Base-by-base conservation (phyloP, 1,140 invertebrate species). In the Aphaenogaster rudis region DNA sequence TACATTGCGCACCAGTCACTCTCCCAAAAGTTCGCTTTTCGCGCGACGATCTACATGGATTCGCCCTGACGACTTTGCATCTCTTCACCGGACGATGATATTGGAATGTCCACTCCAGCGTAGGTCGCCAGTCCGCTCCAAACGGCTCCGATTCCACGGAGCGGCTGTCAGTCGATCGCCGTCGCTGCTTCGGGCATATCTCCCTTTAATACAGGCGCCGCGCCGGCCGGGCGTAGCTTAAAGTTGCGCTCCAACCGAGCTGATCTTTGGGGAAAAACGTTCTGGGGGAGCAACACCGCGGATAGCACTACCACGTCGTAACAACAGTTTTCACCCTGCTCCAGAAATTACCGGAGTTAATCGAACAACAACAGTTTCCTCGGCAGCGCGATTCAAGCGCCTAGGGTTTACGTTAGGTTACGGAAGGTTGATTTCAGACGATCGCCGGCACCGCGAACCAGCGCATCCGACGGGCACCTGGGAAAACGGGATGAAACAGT, bases 121-220 rank as follows among this genome's bases (percentile, higher is more conserved):
- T 21, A 13, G 48, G 13, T 21, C 15, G 39, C 42, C n/a, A 21
- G n/a, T 6, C 3, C 11, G 39, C 28, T 45, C 6, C 28, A 8
- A 71, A 15, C 67, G n/a, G 50, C 59, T 50, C 11, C 45, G 15
- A 42, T 69, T 39, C 52, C 33, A 39, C 54, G 33, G 66, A 69
- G 28, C 11, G 6, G 17, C 28, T 52, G 87, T 72, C 54, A 36
- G 42, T 72, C 13, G 88, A 64, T 69, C 64, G 74, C 85, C 84
- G 67, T 66, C 64, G 28, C 54, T 63, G 92, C 91, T 94, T 94
- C 78, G 79, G 90, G 88, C 92, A 94, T 92, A 94, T 95, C 80
- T 94, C 94, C 92, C 94, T 95, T 95, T 95, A 95, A 95, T 89
- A 87, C 91, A 88, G 93, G 92, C 88, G 93, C 93, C 93, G 94